Evolutionary conservation across 2,888 invertebrate genomes (phyloP), one percentile per base, ranked within the genome.

Genomic region (Ophioninae sp.): DNA sequence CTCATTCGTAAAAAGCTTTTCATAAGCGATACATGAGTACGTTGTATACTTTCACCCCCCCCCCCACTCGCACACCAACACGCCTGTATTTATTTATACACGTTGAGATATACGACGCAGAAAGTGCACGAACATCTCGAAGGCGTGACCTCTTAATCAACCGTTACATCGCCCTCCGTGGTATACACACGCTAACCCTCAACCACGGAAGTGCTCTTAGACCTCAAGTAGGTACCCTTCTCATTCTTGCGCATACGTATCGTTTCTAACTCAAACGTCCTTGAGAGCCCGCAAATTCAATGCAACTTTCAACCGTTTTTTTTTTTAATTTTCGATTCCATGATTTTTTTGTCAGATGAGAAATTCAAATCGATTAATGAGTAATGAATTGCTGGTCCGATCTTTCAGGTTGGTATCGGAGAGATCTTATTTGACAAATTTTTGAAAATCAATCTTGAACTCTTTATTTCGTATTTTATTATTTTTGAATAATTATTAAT

Each of bases 91-190:
- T 68, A 10, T 68, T 7, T 30, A 17, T 51, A 30, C 30, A 13
- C 23, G 68, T 63, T 23, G 10, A 59, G 13, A 51, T n/a, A 51
- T 30, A 64, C 61, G 51, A 37, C 5, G 51, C 69, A 39, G 63
- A 71, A 13, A 71, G 63, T 61, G 64, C 13, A 69, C 77, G 69
- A 58, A 37, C 76, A 73, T 65, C 58, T 78, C 69, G 64, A 67
- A 68, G 71, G 61, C 81, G 79, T 79, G 82, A 82, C 78, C 78
- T 79, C 78, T 84, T 78, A 79, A 81, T 84, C 69, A 84, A 74
- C 74, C 64, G 65, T 81, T 78, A 81, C 37, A 81, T 61, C 71
- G 71, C 51, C 72, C 67, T 59, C 44, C 73, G 41, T 73, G 30
- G 44, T 69, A 37, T n/a, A 51, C 65, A 30, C 58, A 17, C 51